Evolutionary conservation across 2,888 invertebrate genomes (phyloP).

Genomic region (Panzeria rudis): DNA sequence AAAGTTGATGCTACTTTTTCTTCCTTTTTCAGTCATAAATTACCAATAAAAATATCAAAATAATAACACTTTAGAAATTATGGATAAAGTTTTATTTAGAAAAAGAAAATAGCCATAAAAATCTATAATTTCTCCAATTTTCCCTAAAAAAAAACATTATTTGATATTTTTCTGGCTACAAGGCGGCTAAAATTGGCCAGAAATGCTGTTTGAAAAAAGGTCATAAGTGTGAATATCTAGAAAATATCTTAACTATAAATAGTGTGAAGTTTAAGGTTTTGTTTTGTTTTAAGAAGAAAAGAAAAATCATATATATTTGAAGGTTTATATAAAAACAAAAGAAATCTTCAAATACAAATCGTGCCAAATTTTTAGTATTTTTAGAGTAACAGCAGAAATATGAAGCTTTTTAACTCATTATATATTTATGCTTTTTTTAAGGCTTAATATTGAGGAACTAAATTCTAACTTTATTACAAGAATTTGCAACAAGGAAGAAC

Average conservation of each 20-base stretch:
- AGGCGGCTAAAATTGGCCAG: neutral
- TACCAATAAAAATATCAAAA: conserved; percentile 27
- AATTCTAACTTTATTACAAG: conserved; percentile 24
- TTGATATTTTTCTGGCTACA: neutral
- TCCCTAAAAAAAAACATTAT: conserved; percentile 13
- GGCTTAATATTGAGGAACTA: conserved; percentile 9
- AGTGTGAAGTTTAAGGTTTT: conserved; percentile 56
- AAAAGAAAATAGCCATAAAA: conserved; percentile 31
- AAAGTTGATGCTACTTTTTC: conserved; percentile 53
- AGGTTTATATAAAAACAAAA: conserved; percentile 4
- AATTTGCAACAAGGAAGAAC: conserved; percentile 53
- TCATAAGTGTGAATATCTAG: conserved; percentile 65
- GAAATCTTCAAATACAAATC: conserved; percentile 50
- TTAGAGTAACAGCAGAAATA: conserved; percentile 4
- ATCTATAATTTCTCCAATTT: conserved; percentile 41
- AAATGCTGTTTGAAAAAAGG: conserved; percentile 45
- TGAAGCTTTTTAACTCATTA: conserved; percentile 51
- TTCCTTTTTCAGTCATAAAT: conserved; percentile 46
- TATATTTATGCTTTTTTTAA: conserved; percentile 10
- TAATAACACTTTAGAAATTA: conserved; percentile 50
- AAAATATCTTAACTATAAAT: conserved; percentile 51
- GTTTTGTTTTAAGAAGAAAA: conserved; percentile 7
- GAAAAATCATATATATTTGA: conserved; percentile 27
- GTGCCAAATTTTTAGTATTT: conserved; percentile 50
- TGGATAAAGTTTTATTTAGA: conserved; percentile 24